Evolutionary conservation across 1,140 invertebrate species (phyloP).

Genomic region (silkworm (Bombyx mori)): DNA sequence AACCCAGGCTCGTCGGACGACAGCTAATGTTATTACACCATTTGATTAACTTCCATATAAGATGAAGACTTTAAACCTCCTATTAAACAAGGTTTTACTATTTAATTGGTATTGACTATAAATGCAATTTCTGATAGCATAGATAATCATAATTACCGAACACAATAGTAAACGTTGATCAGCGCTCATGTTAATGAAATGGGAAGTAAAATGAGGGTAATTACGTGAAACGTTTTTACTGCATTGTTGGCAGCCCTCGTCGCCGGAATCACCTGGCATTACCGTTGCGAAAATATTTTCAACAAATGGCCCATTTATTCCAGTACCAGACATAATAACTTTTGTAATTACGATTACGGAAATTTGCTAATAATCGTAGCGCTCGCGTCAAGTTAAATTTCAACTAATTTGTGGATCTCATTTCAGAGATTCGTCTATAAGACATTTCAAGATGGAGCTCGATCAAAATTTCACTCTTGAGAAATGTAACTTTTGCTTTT

Average conservation of each 20-base stretch:
- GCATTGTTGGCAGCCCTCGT: conserved; percentile 54
- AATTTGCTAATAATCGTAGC: conserved; percentile 11
- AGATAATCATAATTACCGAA: background rate
- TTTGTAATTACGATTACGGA: conserved; percentile 42
- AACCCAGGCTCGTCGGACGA: too few species aligned
- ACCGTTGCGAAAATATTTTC: conserved; percentile 59
- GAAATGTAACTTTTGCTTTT: background rate
- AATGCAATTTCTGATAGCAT: too few species aligned
- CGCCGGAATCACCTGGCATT: conserved; percentile 62
- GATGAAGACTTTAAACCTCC: too few species aligned
- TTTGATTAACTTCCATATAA: too few species aligned
- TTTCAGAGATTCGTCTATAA: too few species aligned
- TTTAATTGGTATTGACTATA: too few species aligned
- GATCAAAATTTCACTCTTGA: background rate
- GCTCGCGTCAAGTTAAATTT: background rate
- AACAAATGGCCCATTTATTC: conserved; percentile 57
- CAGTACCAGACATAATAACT: conserved; percentile 50
- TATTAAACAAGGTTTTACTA: too few species aligned
- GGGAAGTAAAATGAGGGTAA: conserved; percentile 60
- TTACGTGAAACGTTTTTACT: conserved; percentile 58
- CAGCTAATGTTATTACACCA: too few species aligned
- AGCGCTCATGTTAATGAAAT: conserved; percentile 58
- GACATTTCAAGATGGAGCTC: too few species aligned
- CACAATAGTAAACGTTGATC: conserved; percentile 45
- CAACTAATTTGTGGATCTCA: background rate